Evolutionary conservation across 2,888 invertebrate genomes (phyloP).

Genomic region (Ceriagrion tenellum): DNA sequence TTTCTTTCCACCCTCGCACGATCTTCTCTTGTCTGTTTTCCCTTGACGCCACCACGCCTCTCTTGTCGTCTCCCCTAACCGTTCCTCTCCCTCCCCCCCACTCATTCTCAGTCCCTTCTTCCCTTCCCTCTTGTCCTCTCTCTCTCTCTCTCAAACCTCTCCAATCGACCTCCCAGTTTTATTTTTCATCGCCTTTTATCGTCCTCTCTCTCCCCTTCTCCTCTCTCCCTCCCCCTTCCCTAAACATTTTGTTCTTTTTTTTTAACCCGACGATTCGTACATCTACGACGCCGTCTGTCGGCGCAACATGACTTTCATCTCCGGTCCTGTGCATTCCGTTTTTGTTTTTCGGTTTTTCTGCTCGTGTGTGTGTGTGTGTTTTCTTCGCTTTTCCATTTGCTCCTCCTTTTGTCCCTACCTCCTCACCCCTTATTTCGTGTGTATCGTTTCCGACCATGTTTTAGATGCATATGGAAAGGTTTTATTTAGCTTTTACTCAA

Average conservation of each 20-base stretch:
- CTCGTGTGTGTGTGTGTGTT: neutral
- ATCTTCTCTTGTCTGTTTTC: slow-evolving; percentile 53
- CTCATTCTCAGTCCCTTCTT: neutral
- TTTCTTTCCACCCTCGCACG: slow-evolving; percentile 54
- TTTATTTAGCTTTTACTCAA: neutral
- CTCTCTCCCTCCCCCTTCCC: neutral
- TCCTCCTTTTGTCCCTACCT: neutral
- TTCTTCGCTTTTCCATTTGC: slow-evolving; percentile 23
- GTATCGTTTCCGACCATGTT: slow-evolving; percentile 30
- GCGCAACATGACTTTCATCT: slow-evolving; percentile 66
- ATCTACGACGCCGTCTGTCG: slow-evolving; percentile 56
- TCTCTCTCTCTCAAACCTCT: neutral
- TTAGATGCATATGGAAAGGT: slow-evolving; percentile 18
- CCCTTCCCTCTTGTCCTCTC: neutral
- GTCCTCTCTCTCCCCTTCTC: neutral
- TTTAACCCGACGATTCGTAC: slow-evolving; percentile 44
- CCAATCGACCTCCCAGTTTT: slow-evolving; percentile 37
- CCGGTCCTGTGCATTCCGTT: slow-evolving; percentile 53
- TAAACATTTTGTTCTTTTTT: neutral
- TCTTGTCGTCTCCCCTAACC: neutral
- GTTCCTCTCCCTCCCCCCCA: neutral
- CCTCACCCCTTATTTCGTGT: slow-evolving; percentile 17
- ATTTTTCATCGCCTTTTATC: slow-evolving; percentile 60
- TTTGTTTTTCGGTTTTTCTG: neutral
- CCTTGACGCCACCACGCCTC: neutral